Evolutionary conservation across 2,797 vertebrate genomes (phyloP).

Genomic region (Pseudochirops corinnae): DNA sequence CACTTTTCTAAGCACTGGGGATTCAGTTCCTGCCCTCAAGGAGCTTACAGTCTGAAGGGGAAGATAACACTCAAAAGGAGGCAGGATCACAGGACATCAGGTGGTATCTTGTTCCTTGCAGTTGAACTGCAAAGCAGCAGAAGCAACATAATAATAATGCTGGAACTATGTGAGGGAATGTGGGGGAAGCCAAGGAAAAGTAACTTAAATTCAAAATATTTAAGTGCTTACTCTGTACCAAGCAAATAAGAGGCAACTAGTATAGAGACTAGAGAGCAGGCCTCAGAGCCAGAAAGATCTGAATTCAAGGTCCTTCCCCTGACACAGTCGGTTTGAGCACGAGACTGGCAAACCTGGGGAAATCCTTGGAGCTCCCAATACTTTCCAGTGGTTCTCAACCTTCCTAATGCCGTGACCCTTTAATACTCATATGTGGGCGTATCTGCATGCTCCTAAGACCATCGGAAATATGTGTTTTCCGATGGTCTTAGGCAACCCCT

Average conservation of each 20-base stretch:
- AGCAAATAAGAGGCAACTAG: not conserved
- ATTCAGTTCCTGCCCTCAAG: not conserved
- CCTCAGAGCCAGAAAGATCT: not conserved
- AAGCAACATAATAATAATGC: not conserved
- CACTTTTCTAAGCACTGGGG: not conserved
- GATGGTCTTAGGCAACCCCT: too few species aligned
- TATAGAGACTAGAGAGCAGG: not conserved
- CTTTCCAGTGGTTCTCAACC: too few species aligned
- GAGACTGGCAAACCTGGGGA: not conserved
- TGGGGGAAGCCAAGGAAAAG: not conserved
- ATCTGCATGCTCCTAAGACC: too few species aligned
- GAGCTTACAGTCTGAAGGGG: not conserved
- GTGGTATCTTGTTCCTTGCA: not conserved
- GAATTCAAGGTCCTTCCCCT: not conserved
- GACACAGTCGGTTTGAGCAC: not conserved
- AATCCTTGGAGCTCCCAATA: not conserved
- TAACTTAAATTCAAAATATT: not conserved
- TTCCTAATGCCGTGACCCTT: too few species aligned
- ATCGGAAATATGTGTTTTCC: too few species aligned
- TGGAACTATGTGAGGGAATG: not conserved
- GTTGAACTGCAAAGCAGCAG: not conserved
- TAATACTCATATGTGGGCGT: too few species aligned
- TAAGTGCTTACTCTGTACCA: not conserved
- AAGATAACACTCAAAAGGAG: not conserved
- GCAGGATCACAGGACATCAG: not conserved